phyloP scores from a whole-genome alignment of 2,888 invertebrate species.

The Epistrophe eligans region DNA sequence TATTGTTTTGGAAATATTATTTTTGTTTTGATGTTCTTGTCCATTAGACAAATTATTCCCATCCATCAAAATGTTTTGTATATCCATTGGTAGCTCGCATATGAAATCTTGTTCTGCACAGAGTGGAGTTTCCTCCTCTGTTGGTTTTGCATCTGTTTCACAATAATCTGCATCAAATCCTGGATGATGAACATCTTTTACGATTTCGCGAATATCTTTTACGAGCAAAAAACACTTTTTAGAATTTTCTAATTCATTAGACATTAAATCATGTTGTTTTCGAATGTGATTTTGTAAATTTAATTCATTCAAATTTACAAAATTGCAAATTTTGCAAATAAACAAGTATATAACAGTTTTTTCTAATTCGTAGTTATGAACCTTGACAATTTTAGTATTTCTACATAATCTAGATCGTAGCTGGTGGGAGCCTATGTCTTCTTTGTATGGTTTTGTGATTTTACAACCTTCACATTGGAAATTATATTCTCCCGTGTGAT shows the following conservation, averaged over 20 bases:
- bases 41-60: too few species aligned
- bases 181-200: slow-evolving; percentile 6
- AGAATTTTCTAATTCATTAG: slow-evolving; percentile 60
- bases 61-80: slow-evolving; percentile 40
- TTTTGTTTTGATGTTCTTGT: background rate
- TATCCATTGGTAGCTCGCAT: slow-evolving; percentile 48
- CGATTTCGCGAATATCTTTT: slow-evolving; percentile 64
- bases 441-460: slow-evolving; percentile 76
- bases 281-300: slow-evolving; percentile 78
- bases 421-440: slow-evolving; percentile 77
- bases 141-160: background rate
- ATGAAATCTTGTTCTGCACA: slow-evolving; percentile 36
- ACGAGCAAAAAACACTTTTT: slow-evolving; percentile 77
- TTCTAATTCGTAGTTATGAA: slow-evolving; percentile 76
- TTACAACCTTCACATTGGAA: slow-evolving; percentile 77
- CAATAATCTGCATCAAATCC: background rate
- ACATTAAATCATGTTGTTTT: slow-evolving; percentile 75
- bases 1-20: background rate
- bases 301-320: slow-evolving; percentile 78
- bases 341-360: slow-evolving; percentile 77
- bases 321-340: slow-evolving; percentile 77
- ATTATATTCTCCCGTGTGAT: slow-evolving; percentile 78
- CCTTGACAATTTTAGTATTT: slow-evolving; percentile 61
- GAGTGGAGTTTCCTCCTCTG: background rate
- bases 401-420: slow-evolving; percentile 75